Base-by-base conservation (phyloP, 2,797 vertebrate species). In the Xiphorhynchus erythropygius region DNA sequence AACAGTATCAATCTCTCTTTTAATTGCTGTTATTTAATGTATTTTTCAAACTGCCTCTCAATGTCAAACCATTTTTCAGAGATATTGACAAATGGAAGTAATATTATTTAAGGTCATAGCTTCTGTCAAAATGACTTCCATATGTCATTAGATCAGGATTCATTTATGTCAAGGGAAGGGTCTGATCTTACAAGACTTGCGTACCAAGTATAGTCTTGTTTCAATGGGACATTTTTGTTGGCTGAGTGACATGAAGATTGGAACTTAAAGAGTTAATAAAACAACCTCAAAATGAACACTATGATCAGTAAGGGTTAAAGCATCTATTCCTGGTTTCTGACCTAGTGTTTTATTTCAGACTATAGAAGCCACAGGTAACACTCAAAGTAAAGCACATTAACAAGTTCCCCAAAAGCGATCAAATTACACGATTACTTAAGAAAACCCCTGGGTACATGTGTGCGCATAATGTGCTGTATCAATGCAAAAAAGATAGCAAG, bases 371-470 rank as follows among this genome's bases (percentile, higher is more conserved):
- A 76, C 24, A 74, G 92, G 92, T 93, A 91, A 83, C 42, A 47
- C 94, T 94, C 88, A 68, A 97, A 94, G 96, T 91, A 97, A 97
- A 97, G 97, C 87, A 84, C 75, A 77, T 97, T 94, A 97, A 81
- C 95, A 91, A 92, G 92, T 95, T 98, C 85, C 93, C 84, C 84
- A 79, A 97, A 97, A 96, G 96, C 65, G 32, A 80, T 97, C 92
- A 95, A 94, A 94, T 97, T 96, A 95, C 97, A 83, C 11, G 74
- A 93, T 67, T 76, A 96, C 90, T 97, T 97, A 94, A 92, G 94
- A 75, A 95, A 94, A 55, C 67, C 87, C 94, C 47, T 82, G 60
- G 89, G 93, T 79, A 65, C 76, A 28, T 23, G 41, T 53, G n/a
- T 41, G 46, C 0, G 18, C 95, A 91, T 96, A 96, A 97, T 95